Evolutionary conservation across 2,113 vertebrate species (phyloP), one percentile per base, ranked within the genome.

Genomic region (Muscicapa adusta): DNA sequence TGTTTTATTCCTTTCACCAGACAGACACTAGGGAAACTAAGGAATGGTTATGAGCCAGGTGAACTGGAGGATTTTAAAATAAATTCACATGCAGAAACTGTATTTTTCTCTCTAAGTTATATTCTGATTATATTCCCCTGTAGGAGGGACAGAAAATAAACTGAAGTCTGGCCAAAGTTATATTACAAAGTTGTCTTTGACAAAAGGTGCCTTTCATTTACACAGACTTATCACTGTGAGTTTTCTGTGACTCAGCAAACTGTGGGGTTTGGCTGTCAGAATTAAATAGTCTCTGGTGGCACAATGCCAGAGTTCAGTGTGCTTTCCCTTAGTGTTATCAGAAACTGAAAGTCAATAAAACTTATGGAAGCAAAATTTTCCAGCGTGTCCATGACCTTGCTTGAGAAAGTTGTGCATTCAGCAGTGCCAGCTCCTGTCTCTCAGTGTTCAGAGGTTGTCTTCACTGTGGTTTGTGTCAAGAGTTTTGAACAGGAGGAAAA

Each of bases 231-330:
- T 6, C 1, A 7, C 34, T 62, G 28, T 7, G 40, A 66, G 68
- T 89, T 94, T 93, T 73, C 80, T 53, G 56, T 93, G 91, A 94
- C 89, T 96, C 94, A 95, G 91, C 89, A 62, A 84, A 50, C 60
- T 36, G 76, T 3, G 3, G 25, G 12, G 15, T 73, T 88, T 80
- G 58, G 60, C 93, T 92, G 83, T 73, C 83, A 83, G 92, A 94
- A 80, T 77, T 50, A 83, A 93, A 83, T 4, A 84, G 75, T 66
- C 36, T 91, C 22, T 72, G 2, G 1, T 88, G 96, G 94, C 83
- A 45, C 67, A 80, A 29, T 0, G 63, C 96, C 89, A 66, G 86
- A 70, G 63, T 73, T 93, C 79, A 45, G 86, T 17, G 19, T 85
- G 58, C 71, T 73, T 90, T 92, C 71, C 42, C 45, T 68, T 85